These are phyloP conservation scores for Drosophila seclusa DNA, from an alignment of 2,888 invertebrate species.

Conservation along the genomic window DNA sequence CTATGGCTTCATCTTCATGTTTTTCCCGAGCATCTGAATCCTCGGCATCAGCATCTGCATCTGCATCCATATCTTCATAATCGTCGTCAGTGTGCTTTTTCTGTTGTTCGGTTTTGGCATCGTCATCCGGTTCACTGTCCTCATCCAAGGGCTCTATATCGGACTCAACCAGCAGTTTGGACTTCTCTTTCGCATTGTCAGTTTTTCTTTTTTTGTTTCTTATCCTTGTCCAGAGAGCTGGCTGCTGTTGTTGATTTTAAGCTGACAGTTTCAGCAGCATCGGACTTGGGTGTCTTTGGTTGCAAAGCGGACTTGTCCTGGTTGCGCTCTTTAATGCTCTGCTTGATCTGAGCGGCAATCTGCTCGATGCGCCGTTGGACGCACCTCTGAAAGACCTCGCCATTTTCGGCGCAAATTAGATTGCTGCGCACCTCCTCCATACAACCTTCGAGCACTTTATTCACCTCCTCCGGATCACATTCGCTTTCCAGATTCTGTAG, in stretches of 20 bases:
- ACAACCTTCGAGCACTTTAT: conserved; percentile 96
- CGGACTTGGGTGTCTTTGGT: conserved; percentile 47
- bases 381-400: conserved; percentile 92
- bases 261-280: conserved; percentile 7
- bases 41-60: conserved; percentile 13
- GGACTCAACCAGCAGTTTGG: conserved; percentile 15
- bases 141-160: conserved; percentile 47
- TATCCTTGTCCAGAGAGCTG: background rate
- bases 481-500: conserved; percentile 85
- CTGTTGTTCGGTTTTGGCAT: conserved; percentile 7
- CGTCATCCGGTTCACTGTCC: conserved; percentile 41
- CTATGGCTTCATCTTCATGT: conserved; percentile 8
- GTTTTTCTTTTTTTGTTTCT: background rate
- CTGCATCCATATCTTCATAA: conserved; percentile 1
- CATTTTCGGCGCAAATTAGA: conserved; percentile 89
- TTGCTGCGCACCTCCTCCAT: conserved; percentile 93
- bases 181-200: background rate
- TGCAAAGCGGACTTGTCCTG: conserved; percentile 32
- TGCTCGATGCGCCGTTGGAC: conserved; percentile 94
- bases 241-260: background rate
- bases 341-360: conserved; percentile 81
- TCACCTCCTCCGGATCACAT: conserved; percentile 91
- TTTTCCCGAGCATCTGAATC: conserved; percentile 35
- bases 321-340: conserved; percentile 60
- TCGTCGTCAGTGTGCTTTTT: conserved; percentile 17